Base-by-base conservation (phyloP, 2,797 vertebrate species). In the Enteromius radiatus region DNA sequence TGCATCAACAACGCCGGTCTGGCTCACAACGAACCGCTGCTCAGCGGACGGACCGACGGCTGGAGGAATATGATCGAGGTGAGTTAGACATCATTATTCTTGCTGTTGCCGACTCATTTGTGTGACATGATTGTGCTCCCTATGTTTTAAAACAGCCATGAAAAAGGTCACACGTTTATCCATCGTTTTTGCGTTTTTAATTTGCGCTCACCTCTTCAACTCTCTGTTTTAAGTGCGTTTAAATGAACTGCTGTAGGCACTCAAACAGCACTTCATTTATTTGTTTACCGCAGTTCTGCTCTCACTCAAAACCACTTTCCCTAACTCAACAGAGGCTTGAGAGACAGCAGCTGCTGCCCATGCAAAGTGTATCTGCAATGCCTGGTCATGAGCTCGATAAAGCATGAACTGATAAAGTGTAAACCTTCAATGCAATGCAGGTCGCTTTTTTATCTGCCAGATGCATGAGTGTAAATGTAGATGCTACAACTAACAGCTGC, bases 51-150 rank as follows among this genome's bases (percentile, higher is more conserved):
- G 88, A 98, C 97, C 0, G 95, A 96, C 0, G 95, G 96, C 83
- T 99, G 98, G 97, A 95, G 95, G 92, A 97, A 96, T 31, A 99
- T 99, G 97, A 96, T 99, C 7, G 96, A 97, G 0, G 98, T 98
- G 93, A 95, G 97, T 91, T 28, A 33, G 15, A 76, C 47, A 36
- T 7, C 43, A 63, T n/a, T 36, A 36, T 7, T 31, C 1, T 8
- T 31, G 26, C 17, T 3, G 41, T 70, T 2, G 26, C 41, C 4
- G 41, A 45, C 67, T 36, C 31, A 36, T 21, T 11, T 65, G 10
- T 61, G 12, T 28, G 11, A 28, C 56, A 26, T 15, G 8, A 52
- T n/a, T n/a, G n/a, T 61, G 12, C 56, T 15, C 4, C 56, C 12
- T 28, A 14, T 0, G 5, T 3, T 61, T 31, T 17, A 31, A 63